These are phyloP conservation scores for Brachionus rubens DNA, from an alignment of 1,140 invertebrate species.

Conservation along the genomic window DNA sequence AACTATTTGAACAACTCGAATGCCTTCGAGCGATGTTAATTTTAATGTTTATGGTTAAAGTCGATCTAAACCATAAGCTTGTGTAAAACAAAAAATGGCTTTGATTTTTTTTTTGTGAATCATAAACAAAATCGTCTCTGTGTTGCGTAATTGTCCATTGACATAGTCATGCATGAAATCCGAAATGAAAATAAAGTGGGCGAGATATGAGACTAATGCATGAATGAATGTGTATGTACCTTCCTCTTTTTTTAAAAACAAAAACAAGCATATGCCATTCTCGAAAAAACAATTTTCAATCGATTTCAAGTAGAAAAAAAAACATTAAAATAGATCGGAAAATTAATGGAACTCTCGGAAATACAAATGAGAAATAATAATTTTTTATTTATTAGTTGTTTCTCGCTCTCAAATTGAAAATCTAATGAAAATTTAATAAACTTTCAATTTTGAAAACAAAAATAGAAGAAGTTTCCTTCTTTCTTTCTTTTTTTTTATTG, in stretches of 20 bases:
- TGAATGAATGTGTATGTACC: background rate
- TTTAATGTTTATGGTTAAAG: background rate
- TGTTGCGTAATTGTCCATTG: background rate
- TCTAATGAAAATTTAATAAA: slow-evolving; percentile 39
- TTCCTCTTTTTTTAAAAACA: background rate
- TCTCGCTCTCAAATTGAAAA: background rate
- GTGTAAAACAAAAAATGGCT: background rate
- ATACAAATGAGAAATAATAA: slow-evolving; percentile 31
- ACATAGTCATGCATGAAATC: background rate
- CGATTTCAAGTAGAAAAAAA: slow-evolving; percentile 5
- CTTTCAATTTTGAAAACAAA: slow-evolving; percentile 27
- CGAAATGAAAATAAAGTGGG: slow-evolving; percentile 1
- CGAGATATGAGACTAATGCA: background rate
- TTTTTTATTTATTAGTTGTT: slow-evolving; percentile 20
- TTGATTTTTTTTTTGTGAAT: background rate
- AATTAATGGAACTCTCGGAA: slow-evolving; percentile 34
- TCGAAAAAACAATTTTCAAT: slow-evolving; percentile 28
- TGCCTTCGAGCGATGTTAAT: too few relatives aligned
- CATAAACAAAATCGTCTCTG: background rate
- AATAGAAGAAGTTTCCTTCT: slow-evolving; percentile 35
- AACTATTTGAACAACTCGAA: too few relatives aligned
- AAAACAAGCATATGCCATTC: slow-evolving; percentile 13
- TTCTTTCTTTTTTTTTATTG: background rate
- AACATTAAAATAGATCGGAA: background rate
- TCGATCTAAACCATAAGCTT: slow-evolving; percentile 7